Evolutionary conservation across 2,888 invertebrate genomes (phyloP).

Genomic region (Lasioglossum vierecki): DNA sequence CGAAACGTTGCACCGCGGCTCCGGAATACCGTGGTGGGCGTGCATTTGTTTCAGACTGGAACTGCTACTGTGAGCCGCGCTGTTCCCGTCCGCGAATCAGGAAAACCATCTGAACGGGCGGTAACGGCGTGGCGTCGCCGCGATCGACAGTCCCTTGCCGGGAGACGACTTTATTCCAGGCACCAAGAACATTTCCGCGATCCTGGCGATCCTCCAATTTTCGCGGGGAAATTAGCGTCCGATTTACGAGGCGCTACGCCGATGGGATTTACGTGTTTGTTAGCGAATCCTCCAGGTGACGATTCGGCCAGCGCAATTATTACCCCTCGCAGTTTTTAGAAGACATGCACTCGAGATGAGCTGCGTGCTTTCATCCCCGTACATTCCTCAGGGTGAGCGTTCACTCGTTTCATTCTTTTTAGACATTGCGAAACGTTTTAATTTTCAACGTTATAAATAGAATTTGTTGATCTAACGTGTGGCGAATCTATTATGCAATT

Average conservation of each 20-base stretch:
- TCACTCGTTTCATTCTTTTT: neutral
- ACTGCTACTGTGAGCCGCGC: slow-evolving; percentile 17
- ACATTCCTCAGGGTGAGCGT: neutral
- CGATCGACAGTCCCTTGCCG: slow-evolving; percentile 27
- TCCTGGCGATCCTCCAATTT: slow-evolving; percentile 72
- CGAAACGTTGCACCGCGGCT: neutral
- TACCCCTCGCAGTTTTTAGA: neutral
- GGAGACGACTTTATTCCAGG: slow-evolving; percentile 62
- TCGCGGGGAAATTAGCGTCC: slow-evolving; percentile 70
- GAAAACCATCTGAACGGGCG: slow-evolving; percentile 13
- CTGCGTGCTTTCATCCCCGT: no score
- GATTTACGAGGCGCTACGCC: slow-evolving; percentile 76
- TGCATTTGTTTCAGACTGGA: slow-evolving; percentile 23
- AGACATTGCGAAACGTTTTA: neutral
- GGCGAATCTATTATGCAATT: no score
- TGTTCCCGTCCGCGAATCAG: slow-evolving; percentile 39
- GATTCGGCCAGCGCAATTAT: slow-evolving; percentile 26
- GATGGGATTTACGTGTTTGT: slow-evolving; percentile 75
- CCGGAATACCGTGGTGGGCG: neutral
- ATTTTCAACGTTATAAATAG: neutral
- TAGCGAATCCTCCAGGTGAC: slow-evolving; percentile 49
- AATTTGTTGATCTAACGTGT: no score
- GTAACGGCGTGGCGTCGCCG: neutral
- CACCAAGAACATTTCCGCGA: slow-evolving; percentile 57
- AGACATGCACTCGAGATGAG: neutral